Conservation (phyloP, 1,140 invertebrate genomes). For the Ceratitis capitata region DNA sequence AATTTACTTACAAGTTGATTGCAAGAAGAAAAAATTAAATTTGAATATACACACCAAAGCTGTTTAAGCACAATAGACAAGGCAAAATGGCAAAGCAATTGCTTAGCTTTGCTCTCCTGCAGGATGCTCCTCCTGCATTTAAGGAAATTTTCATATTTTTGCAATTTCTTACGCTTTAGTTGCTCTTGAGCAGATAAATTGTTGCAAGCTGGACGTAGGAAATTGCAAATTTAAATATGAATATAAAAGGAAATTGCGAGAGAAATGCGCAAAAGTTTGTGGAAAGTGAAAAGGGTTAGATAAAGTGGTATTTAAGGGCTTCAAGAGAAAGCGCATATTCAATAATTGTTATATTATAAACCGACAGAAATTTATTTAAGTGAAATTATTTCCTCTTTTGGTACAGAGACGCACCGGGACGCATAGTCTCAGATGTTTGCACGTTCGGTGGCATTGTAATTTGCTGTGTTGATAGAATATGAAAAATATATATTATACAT, state of each 20-base stretch:
- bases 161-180: slow-evolving; percentile 25
- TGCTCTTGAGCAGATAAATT: background rate
- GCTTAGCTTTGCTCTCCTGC: background rate
- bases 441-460: too few species aligned
- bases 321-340: background rate
- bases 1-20: too few species aligned
- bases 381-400: background rate
- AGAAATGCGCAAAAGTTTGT: background rate
- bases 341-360: background rate
- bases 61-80: background rate
- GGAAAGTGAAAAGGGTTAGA: background rate
- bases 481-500: too few species aligned
- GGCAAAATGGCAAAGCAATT: background rate
- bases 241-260: slow-evolving; percentile 21
- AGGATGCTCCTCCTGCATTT: background rate
- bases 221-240: slow-evolving; percentile 38
- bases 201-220: slow-evolving; percentile 11
- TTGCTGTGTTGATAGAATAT: too few species aligned
- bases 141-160: slow-evolving; percentile 33
- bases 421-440: too few species aligned
- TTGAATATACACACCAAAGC: too few species aligned
- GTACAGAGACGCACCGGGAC: too few species aligned
- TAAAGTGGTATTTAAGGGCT: background rate
- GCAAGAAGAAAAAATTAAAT: too few species aligned
- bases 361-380: background rate